Evolutionary conservation across 2,113 vertebrate genomes (phyloP).

Genomic region (Prunella himalayana): DNA sequence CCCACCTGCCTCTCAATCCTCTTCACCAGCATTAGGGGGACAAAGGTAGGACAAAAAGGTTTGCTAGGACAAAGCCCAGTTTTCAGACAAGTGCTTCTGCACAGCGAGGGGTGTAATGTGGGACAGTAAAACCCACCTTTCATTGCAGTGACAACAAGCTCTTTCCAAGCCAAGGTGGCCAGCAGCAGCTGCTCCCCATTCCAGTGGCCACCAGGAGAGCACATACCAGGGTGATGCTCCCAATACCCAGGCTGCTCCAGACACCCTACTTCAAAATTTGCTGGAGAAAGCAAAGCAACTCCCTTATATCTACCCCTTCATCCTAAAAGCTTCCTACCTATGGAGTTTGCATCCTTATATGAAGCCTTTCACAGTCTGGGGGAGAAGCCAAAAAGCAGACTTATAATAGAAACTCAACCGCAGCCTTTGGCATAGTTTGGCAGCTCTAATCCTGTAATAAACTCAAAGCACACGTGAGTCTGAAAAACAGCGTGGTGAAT

Average conservation of each 20-base stretch:
- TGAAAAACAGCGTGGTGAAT: background rate
- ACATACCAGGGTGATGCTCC: rapidly evolving
- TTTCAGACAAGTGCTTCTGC: background rate
- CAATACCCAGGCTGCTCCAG: background rate
- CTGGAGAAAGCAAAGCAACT: background rate
- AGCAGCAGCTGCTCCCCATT: background rate
- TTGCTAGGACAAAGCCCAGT: background rate
- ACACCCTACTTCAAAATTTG: background rate
- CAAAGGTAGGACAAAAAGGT: background rate
- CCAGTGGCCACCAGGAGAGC: background rate
- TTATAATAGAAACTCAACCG: background rate
- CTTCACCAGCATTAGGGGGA: background rate
- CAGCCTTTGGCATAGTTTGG: background rate
- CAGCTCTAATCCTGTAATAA: constrained; percentile 4
- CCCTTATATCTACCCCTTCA: background rate
- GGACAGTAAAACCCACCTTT: background rate
- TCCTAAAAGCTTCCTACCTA: background rate
- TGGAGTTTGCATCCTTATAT: background rate
- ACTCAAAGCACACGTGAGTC: background rate
- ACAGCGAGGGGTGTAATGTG: rapidly evolving
- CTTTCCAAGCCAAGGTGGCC: background rate
- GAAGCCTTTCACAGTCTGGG: background rate
- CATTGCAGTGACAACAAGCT: background rate
- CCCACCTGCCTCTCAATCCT: background rate
- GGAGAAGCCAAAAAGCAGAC: background rate